phyloP scores from a whole-genome alignment of 2,113 vertebrate species.

The Phocoena phocoena region DNA sequence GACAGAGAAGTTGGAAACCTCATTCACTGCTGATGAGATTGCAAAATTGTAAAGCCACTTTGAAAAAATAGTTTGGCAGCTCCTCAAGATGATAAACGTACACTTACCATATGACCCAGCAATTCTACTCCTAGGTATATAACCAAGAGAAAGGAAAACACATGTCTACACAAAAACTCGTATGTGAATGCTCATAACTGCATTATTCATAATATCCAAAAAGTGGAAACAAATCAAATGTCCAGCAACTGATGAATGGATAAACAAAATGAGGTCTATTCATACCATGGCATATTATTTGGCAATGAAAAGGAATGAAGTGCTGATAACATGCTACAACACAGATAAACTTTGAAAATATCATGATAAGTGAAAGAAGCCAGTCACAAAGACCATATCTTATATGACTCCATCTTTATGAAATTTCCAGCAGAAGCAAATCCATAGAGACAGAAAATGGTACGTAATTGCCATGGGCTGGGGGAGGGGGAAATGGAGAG shows the following conservation, averaged over 20 bases:
- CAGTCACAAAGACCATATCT: not conserved
- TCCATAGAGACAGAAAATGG: not conserved
- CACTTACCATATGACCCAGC: not conserved
- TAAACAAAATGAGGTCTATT: conserved; percentile 3
- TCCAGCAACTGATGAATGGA: not conserved
- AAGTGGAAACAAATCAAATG: not conserved
- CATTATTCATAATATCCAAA: not conserved
- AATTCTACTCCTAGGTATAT: not conserved
- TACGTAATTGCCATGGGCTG: not conserved
- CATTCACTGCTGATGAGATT: not conserved
- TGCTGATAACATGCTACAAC: not conserved
- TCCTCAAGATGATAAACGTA: conserved; percentile 16
- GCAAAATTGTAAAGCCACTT: not conserved
- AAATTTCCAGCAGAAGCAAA: conserved; percentile 7
- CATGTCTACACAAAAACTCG: too few relatives aligned
- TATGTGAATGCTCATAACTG: not conserved
- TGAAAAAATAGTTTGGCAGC: conserved; percentile 8
- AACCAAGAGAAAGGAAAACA: not conserved
- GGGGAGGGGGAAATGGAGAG: not conserved
- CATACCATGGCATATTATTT: not conserved
- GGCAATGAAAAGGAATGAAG: conserved; percentile 24
- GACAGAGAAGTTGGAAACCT: not conserved
- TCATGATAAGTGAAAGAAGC: conserved; percentile 15
- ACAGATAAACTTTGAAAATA: not conserved
- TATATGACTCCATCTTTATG: not conserved